Percentiles rank a stretch among this genome's conserved stretches.
phyloP scores from a whole-genome alignment of 2,113 vertebrate genomes.

The Castor canadensis region DNA sequence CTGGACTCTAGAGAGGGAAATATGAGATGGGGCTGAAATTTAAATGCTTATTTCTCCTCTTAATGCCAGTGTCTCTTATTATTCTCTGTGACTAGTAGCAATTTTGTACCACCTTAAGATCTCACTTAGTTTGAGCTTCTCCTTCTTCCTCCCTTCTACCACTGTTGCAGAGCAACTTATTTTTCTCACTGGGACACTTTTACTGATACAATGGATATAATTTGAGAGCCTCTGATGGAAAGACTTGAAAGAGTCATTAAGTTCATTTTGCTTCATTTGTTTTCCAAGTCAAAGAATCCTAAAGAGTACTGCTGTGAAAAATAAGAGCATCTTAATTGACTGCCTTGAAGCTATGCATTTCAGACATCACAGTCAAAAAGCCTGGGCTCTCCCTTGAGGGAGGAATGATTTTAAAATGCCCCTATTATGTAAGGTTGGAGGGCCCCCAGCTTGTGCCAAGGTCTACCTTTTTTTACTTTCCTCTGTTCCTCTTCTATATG shows the following conservation, averaged over 20 bases:
- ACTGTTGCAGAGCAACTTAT: constrained; percentile 21
- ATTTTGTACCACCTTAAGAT: neutral
- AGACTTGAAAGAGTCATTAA: constrained; percentile 62
- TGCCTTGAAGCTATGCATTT: constrained; percentile 20
- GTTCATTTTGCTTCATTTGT: constrained; percentile 70
- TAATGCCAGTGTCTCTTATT: neutral
- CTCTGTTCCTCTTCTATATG: neutral
- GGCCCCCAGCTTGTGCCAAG: neutral
- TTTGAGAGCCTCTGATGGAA: constrained; percentile 52
- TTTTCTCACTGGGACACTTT: constrained; percentile 24
- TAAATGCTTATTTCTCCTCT: neutral
- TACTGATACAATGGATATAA: constrained; percentile 43
- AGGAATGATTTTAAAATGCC: neutral
- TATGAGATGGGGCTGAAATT: neutral
- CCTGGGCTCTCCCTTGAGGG: neutral
- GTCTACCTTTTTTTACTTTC: neutral
- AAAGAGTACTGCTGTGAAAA: constrained; percentile 47
- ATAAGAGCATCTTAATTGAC: constrained; percentile 53
- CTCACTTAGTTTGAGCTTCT: neutral
- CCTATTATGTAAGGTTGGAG: neutral
- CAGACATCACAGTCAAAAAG: neutral
- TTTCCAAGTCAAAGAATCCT: constrained; percentile 35
- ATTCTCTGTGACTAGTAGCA: neutral
- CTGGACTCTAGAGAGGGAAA: neutral
- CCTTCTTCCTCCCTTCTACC: neutral